A percentile compares a stretch with the other conserved stretches of the same genome.
phyloP scores from a whole-genome alignment of 2,113 vertebrate species.

The Syrrhaptes paradoxus region DNA sequence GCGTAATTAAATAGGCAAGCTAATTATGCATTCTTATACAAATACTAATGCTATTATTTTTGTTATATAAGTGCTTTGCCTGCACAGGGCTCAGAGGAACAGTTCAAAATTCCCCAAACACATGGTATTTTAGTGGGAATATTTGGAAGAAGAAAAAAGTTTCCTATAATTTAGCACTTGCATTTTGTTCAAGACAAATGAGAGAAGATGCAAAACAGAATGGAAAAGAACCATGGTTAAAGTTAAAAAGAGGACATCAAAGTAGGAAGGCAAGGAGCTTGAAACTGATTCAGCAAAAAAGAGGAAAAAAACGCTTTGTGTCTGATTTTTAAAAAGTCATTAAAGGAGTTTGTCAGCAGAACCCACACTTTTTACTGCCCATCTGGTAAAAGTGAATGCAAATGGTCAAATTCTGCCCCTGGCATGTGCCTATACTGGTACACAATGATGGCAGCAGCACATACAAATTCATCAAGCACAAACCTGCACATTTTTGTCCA shows the following conservation, averaged over 20 bases:
- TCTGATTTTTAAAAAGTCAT: not conserved
- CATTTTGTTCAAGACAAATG: conserved; percentile 49
- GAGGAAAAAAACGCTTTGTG: conserved; percentile 26
- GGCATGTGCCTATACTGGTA: not conserved
- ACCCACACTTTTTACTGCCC: not conserved
- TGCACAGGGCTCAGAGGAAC: not conserved
- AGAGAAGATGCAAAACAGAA: conserved; percentile 55
- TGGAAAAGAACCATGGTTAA: conserved; percentile 30
- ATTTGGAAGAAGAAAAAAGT: conserved; percentile 53
- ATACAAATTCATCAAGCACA: not conserved
- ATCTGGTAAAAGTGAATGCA: not conserved
- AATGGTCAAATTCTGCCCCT: not conserved
- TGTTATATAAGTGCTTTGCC: not conserved
- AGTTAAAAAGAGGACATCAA: conserved; percentile 52
- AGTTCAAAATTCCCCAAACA: not conserved
- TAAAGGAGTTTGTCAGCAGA: not conserved
- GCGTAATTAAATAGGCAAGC: not conserved
- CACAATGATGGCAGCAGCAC: not conserved
- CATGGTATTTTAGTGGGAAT: not conserved
- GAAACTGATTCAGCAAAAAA: conserved; percentile 25
- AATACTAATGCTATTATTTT: not conserved
- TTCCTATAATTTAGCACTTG: conserved; percentile 19
- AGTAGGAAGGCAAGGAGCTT: conserved; percentile 11
- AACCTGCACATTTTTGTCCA: not conserved
- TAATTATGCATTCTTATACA: not conserved